These are phyloP conservation scores for Lycodopsis pacificus DNA, from an alignment of 2,797 vertebrate species.

Conservation along the genomic window DNA sequence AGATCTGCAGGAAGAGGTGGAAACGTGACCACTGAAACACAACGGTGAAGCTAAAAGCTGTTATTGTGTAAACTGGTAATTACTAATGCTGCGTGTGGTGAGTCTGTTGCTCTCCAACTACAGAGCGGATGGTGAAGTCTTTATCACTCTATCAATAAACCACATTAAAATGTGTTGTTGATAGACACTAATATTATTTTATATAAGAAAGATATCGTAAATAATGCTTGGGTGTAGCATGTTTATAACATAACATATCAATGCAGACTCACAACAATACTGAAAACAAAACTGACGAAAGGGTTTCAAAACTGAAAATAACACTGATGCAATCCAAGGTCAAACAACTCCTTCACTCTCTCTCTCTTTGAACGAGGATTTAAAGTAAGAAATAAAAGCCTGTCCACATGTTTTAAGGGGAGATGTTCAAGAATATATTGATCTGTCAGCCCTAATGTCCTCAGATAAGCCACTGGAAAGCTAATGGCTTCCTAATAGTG, in stretches of 20 bases:
- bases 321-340: constrained; percentile 40
- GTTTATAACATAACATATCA: neutral
- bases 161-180: neutral
- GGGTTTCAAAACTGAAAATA: constrained; percentile 16
- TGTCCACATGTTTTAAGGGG: constrained; percentile 6
- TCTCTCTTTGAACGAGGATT: constrained; percentile 12
- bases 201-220: neutral
- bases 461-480: constrained; percentile 37
- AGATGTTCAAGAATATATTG: constrained; percentile 28
- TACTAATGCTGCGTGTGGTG: neutral
- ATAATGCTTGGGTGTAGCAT: neutral
- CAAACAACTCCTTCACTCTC: constrained; percentile 6
- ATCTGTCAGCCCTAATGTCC: constrained; percentile 28
- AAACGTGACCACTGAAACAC: neutral
- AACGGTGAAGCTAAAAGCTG: neutral
- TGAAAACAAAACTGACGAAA: constrained; percentile 9
- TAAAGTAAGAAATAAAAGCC: constrained; percentile 12
- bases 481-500: constrained; percentile 15
- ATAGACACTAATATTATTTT: neutral
- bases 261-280: neutral
- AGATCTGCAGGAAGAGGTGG: constrained; percentile 83
- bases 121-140: neutral
- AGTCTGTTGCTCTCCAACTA: neutral
- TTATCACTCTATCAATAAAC: neutral
- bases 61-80: neutral